Percentiles rank a stretch among this genome's conserved stretches.
Evolutionary conservation across 2,888 invertebrate species (phyloP).

Genomic region (Melangyna quadrimaculata): DNA sequence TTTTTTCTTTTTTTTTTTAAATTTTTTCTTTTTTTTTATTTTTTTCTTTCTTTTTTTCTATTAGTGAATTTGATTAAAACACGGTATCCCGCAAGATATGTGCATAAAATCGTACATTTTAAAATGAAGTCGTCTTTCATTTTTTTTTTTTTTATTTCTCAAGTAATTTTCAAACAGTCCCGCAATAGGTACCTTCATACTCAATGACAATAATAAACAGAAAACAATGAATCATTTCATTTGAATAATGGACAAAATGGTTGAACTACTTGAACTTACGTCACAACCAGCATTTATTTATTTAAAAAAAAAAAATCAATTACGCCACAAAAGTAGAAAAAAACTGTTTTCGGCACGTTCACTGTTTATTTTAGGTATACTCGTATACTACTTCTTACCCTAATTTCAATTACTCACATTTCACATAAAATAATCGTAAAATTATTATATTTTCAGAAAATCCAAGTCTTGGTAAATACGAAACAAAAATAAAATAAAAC

Average conservation of each 20-base stretch:
- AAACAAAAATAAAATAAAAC: neutral
- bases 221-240: neutral
- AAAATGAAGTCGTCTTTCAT: too few relatives aligned
- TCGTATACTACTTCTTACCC: neutral
- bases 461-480: neutral
- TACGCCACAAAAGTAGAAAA: too few relatives aligned
- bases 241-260: neutral
- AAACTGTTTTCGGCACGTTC: neutral
- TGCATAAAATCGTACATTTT: too few relatives aligned
- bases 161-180: neutral
- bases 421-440: neutral
- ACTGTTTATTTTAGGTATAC: neutral
- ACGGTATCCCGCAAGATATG: too few relatives aligned
- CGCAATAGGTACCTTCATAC: neutral
- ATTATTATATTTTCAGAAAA: neutral
- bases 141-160: neutral
- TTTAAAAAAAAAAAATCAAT: slow-evolving; percentile 6
- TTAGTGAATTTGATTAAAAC: too few relatives aligned
- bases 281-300: neutral
- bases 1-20: too few relatives aligned
- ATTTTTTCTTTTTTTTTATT: too few relatives aligned
- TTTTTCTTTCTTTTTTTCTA: too few relatives aligned
- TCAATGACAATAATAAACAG: neutral
- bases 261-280: neutral
- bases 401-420: neutral